Evolutionary conservation across 2,113 vertebrate species (phyloP).

Genomic region (Symphodus melops): DNA sequence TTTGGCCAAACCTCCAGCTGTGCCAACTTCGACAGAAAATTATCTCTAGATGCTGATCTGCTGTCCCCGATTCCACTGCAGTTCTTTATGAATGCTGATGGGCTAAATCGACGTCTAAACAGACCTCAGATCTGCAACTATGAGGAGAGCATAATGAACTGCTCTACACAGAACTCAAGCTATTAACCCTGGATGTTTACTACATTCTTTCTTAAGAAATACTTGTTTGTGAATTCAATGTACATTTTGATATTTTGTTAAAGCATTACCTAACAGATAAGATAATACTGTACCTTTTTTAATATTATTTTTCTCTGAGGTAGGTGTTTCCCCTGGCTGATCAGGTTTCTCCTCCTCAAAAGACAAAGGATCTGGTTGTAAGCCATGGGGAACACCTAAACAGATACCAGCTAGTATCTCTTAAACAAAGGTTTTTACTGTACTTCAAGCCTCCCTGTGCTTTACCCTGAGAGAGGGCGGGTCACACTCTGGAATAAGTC

Average conservation of each 20-base stretch:
- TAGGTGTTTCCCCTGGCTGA: conserved; percentile 48
- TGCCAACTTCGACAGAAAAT: conserved; percentile 69
- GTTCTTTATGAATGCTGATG: conserved; percentile 19
- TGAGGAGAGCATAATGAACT: conserved; percentile 47
- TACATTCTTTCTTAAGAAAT: conserved; percentile 70
- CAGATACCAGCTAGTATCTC: conserved; percentile 36
- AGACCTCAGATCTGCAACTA: conserved; percentile 66
- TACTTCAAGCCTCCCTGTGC: conserved; percentile 58
- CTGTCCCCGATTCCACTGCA: conserved; percentile 38
- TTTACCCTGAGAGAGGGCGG: conserved; percentile 59
- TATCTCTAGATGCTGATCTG: conserved; percentile 58
- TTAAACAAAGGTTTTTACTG: conserved; percentile 56
- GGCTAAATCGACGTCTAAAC: conserved; percentile 34
- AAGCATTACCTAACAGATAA: conserved; percentile 65
- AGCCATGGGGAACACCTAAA: conserved; percentile 38
- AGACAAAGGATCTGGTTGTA: conserved; percentile 17
- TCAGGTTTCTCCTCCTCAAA: conserved; percentile 42
- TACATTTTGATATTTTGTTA: conserved; percentile 74
- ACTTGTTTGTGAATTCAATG: conserved; percentile 70
- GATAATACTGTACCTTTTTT: conserved; percentile 54
- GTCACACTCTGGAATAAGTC: conserved; percentile 26
- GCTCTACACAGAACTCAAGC: conserved; percentile 66
- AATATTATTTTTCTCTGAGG: conserved; percentile 42
- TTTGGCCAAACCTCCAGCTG: conserved; percentile 71
- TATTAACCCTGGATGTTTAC: conserved; percentile 71